Evolutionary conservation across 2,797 vertebrate species (phyloP).

Genomic region (Galagoides demidoff): DNA sequence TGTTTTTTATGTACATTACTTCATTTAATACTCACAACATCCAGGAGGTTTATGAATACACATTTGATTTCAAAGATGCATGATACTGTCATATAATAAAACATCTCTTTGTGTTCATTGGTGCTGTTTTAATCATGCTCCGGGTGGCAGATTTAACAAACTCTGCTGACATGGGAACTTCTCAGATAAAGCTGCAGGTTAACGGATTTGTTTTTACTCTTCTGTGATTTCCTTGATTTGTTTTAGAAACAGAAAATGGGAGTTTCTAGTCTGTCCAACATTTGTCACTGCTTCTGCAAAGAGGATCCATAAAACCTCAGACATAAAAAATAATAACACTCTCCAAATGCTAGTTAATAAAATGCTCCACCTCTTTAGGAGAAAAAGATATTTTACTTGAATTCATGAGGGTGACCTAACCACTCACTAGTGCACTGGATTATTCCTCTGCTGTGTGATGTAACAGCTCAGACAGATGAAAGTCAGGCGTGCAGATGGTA

Average conservation of each 20-base stretch:
- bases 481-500: constrained; percentile 41
- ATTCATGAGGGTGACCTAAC: constrained; percentile 84
- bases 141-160: neutral
- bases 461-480: constrained; percentile 60
- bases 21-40: neutral
- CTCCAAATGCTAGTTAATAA: constrained; percentile 85
- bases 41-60: neutral
- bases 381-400: constrained; percentile 85
- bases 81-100: neutral
- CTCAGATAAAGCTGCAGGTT: neutral
- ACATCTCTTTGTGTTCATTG: neutral
- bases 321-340: constrained; percentile 82
- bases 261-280: neutral
- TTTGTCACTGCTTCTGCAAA: constrained; percentile 63
- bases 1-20: neutral
- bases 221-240: constrained; percentile 30
- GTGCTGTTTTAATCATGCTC: neutral
- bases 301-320: constrained; percentile 78
- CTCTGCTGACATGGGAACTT: neutral
- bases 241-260: constrained; percentile 29
- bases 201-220: neutral
- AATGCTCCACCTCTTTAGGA: constrained; percentile 79
- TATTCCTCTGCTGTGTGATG: constrained; percentile 68
- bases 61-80: neutral
- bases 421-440: constrained; percentile 70